These are phyloP conservation scores for Tichodroma muraria DNA, from an alignment of 2,113 vertebrate genomes.

Conservation along the genomic window DNA sequence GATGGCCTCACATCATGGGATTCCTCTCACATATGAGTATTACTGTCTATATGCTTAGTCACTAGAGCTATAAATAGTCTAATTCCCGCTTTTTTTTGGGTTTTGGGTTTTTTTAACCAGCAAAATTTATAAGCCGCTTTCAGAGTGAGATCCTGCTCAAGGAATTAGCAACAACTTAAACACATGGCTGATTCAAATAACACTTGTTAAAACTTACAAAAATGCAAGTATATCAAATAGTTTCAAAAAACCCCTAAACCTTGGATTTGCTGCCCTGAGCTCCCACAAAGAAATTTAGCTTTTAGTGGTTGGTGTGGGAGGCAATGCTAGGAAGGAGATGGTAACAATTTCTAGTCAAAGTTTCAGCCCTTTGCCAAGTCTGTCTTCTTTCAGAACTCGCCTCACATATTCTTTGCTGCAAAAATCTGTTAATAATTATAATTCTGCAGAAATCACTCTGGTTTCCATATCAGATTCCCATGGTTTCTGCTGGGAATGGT, in stretches of 20 bases:
- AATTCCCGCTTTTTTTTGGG: background rate
- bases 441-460: background rate
- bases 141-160: background rate
- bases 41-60: conserved; percentile 14
- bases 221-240: background rate
- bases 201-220: background rate
- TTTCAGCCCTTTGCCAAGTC: background rate
- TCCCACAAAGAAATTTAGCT: background rate
- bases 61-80: conserved; percentile 42
- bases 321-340: background rate
- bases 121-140: background rate
- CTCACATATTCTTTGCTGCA: background rate
- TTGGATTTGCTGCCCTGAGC: background rate
- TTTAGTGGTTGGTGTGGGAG: background rate
- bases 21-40: background rate
- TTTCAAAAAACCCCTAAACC: background rate
- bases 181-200: background rate
- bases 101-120: background rate
- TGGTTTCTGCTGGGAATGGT: background rate
- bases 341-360: background rate
- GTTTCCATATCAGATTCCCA: background rate
- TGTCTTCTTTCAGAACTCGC: background rate
- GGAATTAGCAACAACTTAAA: background rate
- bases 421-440: background rate
- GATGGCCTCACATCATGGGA: background rate